Conservation (phyloP, 2,113 vertebrate genomes). For the Camelus bactrianus region DNA sequence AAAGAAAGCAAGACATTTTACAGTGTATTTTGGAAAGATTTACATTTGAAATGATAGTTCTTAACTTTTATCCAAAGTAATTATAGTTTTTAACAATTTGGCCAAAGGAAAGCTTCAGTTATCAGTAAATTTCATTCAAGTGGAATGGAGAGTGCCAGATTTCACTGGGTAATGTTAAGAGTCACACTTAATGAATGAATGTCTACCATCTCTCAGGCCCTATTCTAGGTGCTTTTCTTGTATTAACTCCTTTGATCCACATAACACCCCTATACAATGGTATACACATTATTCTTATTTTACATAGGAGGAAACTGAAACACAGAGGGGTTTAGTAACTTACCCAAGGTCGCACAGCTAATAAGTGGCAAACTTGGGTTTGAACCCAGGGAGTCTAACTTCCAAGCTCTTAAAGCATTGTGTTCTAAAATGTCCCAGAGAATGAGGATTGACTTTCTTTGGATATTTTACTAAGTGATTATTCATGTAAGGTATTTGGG, state of each 20-base stretch:
- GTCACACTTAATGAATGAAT: not conserved
- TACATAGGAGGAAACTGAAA: slow-evolving; percentile 4
- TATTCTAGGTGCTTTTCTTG: not conserved
- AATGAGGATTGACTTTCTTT: not conserved
- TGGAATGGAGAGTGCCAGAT: slow-evolving; percentile 24
- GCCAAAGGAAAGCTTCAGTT: slow-evolving; percentile 45
- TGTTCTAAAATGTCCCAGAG: not conserved
- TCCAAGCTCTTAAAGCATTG: not conserved
- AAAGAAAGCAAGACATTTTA: slow-evolving; percentile 29
- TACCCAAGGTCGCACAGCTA: not conserved
- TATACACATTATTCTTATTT: slow-evolving; percentile 27
- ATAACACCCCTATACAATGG: not conserved
- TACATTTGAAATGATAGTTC: slow-evolving; percentile 40
- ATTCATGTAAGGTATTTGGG: not conserved
- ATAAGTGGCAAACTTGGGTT: not conserved
- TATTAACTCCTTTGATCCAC: slow-evolving; percentile 34
- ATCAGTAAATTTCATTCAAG: slow-evolving; percentile 39
- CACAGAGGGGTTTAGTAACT: slow-evolving; percentile 20
- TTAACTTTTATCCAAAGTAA: slow-evolving; percentile 65
- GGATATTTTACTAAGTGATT: not conserved
- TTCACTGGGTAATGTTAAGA: slow-evolving; percentile 36
- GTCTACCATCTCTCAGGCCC: not conserved
- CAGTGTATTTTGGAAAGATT: slow-evolving; percentile 26
- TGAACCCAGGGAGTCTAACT: not conserved
- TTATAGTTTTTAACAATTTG: slow-evolving; percentile 60